These are phyloP conservation scores for Setipinna tenuifilis DNA, from an alignment of 2,797 vertebrate genomes.

Conservation along the genomic window DNA sequence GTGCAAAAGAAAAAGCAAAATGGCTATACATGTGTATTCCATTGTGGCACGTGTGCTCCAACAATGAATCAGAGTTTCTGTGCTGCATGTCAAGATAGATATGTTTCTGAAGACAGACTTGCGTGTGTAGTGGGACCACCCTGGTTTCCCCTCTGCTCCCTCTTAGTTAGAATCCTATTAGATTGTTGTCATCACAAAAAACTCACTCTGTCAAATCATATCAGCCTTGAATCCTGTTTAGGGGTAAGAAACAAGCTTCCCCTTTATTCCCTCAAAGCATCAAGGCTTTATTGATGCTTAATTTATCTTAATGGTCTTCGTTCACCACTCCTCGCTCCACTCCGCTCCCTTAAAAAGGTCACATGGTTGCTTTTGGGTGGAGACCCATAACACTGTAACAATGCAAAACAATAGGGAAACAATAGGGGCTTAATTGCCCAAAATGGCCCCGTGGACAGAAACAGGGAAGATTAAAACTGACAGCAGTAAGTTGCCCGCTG, in stretches of 20 bases:
- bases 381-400: constrained; percentile 27
- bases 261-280: background rate
- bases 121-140: background rate
- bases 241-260: background rate
- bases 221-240: background rate
- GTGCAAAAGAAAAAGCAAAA: background rate
- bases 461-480: constrained; percentile 32
- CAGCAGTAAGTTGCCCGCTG: constrained; percentile 33
- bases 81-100: background rate
- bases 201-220: constrained; percentile 8
- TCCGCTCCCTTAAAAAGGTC: background rate
- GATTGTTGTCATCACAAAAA: background rate
- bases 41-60: background rate
- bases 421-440: constrained; percentile 34
- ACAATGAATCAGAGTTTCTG: background rate
- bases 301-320: constrained; percentile 5
- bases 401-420: constrained; percentile 34
- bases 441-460: constrained; percentile 30
- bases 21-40: background rate
- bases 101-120: background rate
- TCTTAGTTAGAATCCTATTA: background rate
- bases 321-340: background rate
- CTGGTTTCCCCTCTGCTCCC: background rate
- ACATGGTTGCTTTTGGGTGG: constrained; percentile 16
- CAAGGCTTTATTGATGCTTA: constrained; percentile 3